Evolutionary conservation across 2,888 invertebrate genomes (phyloP), one percentile per base, ranked within the genome.

Genomic region (Odontocolon sp.): DNA sequence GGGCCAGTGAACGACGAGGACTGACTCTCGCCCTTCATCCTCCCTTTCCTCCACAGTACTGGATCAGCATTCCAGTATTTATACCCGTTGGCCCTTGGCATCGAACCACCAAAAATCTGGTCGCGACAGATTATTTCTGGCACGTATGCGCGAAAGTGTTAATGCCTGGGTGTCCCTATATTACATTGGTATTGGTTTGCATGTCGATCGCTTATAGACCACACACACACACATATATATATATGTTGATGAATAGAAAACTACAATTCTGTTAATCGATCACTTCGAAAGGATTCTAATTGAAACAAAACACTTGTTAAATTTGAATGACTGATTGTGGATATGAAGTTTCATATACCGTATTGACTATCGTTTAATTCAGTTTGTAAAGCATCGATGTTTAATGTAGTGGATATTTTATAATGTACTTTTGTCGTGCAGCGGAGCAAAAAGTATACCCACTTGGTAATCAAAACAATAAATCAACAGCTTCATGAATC

Each of bases 91-190:
- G n/a, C 50, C 11, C 9, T n/a, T 31, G 31, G 8, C 28, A 45
- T 52, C n/a, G 36, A 70, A 73, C 71, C 80, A 80, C 68, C 78
- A 79, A 81, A 81, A 81, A 78, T 81, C 79, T 79, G 79, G 71
- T 74, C 52, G 72, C 72, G 76, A 63, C 74, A 74, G 78, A 77
- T 64, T 68, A 61, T 75, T 75, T 68, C 75, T 38, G 8, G n/a
- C 56, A 16, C 14, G 6, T 6, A 36, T 33, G 4, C n/a, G 45
- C 33, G n/a, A 36, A 56, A 21, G 31, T 3, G 42, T 26, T 16
- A 40, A 31, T 33, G 47, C 23, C 21, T 9, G 11, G 11, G 33
- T n/a, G 2, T 14, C 21, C 31, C 45, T 18, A 42, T 3, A 33
- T 16, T 14, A n/a, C 3, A 3, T 6, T 18, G 31, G 6, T 21